phyloP scores from a whole-genome alignment of 2,888 invertebrate species.

The Athalia cordata region DNA sequence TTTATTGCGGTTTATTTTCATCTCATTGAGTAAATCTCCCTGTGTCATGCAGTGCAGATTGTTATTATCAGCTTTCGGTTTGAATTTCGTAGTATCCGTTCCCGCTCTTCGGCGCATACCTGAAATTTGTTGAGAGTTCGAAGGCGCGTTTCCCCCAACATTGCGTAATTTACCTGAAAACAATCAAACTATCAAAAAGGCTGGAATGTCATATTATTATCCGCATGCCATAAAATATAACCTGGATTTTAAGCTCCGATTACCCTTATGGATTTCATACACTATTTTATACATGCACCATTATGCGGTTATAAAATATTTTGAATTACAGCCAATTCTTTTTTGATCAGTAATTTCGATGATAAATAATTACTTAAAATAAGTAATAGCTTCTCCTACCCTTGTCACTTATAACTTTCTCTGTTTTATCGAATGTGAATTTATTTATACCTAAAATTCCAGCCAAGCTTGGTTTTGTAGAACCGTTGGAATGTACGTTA shows the following conservation, averaged over 20 bases:
- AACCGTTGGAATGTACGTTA: slow-evolving; percentile 19
- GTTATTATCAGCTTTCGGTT: slow-evolving; percentile 17
- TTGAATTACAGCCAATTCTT: no score
- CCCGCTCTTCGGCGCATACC: slow-evolving; percentile 12
- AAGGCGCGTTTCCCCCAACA: slow-evolving; percentile 8
- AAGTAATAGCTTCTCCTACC: neutral
- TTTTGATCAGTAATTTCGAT: no score
- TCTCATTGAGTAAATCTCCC: slow-evolving; percentile 57
- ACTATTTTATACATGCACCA: neutral
- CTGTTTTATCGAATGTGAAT: neutral
- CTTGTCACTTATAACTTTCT: neutral
- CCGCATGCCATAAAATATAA: no score
- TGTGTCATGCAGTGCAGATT: slow-evolving; percentile 51
- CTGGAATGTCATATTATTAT: no score
- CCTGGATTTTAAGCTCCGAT: neutral
- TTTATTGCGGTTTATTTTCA: slow-evolving; percentile 54
- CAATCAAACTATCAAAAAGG: no score
- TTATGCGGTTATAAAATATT: neutral
- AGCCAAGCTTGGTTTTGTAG: slow-evolving; percentile 37
- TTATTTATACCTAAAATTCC: slow-evolving; percentile 39
- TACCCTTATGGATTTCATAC: neutral
- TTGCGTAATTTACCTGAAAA: slow-evolving; percentile 35
- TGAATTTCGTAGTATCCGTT: slow-evolving; percentile 15
- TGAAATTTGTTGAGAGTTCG: neutral
- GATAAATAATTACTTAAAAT: no score